A percentile compares a stretch with the other conserved stretches of the same genome.
Evolutionary conservation across 1,140 invertebrate genomes (phyloP).

Genomic region (Drosophila burlai): DNA sequence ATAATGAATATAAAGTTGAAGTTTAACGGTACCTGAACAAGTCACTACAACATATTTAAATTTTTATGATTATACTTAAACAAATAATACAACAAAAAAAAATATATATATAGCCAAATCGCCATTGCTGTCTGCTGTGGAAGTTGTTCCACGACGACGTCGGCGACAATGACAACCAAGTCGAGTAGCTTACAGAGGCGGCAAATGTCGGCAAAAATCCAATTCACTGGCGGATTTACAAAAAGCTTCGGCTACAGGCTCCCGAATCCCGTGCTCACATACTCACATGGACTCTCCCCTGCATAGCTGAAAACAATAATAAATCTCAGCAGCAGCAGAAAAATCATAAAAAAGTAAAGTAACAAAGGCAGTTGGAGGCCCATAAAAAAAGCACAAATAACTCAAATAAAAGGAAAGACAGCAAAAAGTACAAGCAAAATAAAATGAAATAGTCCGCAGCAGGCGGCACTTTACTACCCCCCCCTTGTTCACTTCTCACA

Average conservation of each 20-base stretch:
- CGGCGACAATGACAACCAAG: conserved; percentile 41
- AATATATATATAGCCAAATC: conserved; percentile 21
- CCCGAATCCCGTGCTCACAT: conserved; percentile 25
- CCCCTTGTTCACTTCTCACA: background rate
- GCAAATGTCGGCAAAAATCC: conserved; percentile 52
- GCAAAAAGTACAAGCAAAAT: conserved; percentile 50
- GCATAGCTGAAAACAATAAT: conserved; percentile 68
- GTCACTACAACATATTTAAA: no score
- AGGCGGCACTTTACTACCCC: conserved; percentile 16
- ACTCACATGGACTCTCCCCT: conserved; percentile 4
- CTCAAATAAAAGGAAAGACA: conserved; percentile 53
- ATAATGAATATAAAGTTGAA: no score
- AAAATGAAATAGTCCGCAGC: conserved; percentile 59
- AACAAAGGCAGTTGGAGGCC: conserved; percentile 64
- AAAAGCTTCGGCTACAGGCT: conserved; percentile 56
- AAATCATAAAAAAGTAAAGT: conserved; percentile 70
- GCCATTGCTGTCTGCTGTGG: conserved; percentile 14
- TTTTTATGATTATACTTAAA: no score
- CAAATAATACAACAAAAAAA: background rate
- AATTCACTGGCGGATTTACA: conserved; percentile 66
- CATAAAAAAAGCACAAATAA: conserved; percentile 66
- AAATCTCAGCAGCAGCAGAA: conserved; percentile 64
- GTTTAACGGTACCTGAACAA: no score
- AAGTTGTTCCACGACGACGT: conserved; percentile 20
- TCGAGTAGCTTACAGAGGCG: conserved; percentile 26